Evolutionary conservation across 2,888 invertebrate genomes (phyloP).

Genomic region (Aspidiotus destructor): DNA sequence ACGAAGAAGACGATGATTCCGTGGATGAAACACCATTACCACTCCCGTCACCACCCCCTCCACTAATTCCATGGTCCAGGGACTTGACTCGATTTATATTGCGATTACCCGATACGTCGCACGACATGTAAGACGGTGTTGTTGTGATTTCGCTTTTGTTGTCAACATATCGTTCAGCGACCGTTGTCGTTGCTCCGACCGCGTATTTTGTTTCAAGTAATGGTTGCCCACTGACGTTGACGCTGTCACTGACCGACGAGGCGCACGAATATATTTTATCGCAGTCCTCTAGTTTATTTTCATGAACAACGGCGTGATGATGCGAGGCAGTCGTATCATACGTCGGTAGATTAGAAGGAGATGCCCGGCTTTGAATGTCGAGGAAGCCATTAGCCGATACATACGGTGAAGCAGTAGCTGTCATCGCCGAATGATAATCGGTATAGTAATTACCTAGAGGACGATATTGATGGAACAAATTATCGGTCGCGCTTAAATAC

Average conservation of each 20-base stretch:
- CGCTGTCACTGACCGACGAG: conserved; percentile 41
- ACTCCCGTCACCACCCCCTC: not conserved
- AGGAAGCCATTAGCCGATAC: conserved; percentile 70
- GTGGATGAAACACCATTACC: conserved; percentile 3
- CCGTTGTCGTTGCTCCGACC: not conserved
- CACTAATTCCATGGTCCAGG: not conserved
- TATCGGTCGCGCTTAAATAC: conserved; percentile 64
- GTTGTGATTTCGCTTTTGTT: conserved; percentile 34
- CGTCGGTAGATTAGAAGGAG: conserved; percentile 51
- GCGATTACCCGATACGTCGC: conserved; percentile 17
- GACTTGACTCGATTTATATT: conserved; percentile 15
- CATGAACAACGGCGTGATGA: conserved; percentile 26
- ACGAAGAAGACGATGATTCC: conserved; percentile 1
- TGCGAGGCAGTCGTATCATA: conserved; percentile 44
- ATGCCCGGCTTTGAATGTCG: conserved; percentile 58
- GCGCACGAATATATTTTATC: conserved; percentile 55
- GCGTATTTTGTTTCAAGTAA: not conserved
- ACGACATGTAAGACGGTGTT: conserved; percentile 20
- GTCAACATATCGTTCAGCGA: conserved; percentile 11
- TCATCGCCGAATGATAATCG: conserved; percentile 51
- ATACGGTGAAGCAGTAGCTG: conserved; percentile 49
- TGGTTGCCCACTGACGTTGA: conserved; percentile 41
- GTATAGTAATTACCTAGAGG: conserved; percentile 66
- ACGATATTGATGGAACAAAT: conserved; percentile 81
- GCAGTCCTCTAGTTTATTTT: conserved; percentile 36